Conservation (phyloP, 2,797 vertebrate species). For the Loris lydekkerianus region DNA sequence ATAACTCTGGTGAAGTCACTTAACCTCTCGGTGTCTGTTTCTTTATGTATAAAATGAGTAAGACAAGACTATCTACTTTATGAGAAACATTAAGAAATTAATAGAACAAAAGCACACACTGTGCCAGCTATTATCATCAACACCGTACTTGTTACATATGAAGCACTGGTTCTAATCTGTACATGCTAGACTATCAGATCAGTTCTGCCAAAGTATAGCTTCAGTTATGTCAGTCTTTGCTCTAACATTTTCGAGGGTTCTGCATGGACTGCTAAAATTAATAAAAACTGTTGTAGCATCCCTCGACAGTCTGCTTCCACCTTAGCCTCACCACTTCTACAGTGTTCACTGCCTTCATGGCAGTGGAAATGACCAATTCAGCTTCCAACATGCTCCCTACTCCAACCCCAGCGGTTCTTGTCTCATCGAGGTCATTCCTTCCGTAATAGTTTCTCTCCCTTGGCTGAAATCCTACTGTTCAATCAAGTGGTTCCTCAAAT, state of each 20-base stretch:
- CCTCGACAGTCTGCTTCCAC: background rate
- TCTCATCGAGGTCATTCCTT: background rate
- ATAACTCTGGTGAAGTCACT: background rate
- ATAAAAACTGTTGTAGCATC: background rate
- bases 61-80: background rate
- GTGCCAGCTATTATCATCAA: background rate
- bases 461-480: conserved; percentile 3
- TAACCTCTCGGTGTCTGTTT: background rate
- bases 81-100: background rate
- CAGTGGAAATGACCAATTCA: background rate
- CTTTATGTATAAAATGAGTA: conserved; percentile 11
- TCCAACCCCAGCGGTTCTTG: background rate
- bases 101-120: background rate
- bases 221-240: background rate
- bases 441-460: background rate
- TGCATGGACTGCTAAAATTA: background rate
- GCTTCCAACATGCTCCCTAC: background rate
- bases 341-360: background rate
- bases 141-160: background rate
- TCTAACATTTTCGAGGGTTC: background rate
- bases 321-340: background rate
- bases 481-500: background rate
- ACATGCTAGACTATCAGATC: background rate
- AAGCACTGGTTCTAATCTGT: background rate
- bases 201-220: background rate